Evolutionary conservation across 2,888 invertebrate genomes (phyloP).

Genomic region (Rhagophthalmus giganteus): DNA sequence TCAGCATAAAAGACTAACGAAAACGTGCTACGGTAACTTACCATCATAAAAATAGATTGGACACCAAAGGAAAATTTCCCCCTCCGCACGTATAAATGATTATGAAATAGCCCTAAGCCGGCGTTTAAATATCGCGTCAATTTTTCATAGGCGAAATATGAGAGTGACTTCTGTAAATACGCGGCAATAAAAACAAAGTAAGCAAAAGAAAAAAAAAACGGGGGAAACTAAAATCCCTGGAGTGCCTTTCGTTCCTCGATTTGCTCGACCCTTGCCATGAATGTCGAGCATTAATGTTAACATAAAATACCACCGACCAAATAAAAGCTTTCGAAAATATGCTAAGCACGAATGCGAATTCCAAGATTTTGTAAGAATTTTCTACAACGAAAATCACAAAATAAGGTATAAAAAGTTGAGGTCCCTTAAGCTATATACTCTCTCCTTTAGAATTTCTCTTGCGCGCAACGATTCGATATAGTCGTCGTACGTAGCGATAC

Average conservation of each 20-base stretch:
- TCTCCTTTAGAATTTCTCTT: not conserved
- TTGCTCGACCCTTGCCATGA: not conserved
- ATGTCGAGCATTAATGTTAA: not conserved
- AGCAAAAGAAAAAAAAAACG: not conserved
- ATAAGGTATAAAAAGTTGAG: not conserved
- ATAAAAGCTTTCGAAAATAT: not conserved
- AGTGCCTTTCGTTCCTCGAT: not conserved
- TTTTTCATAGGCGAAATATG: no score
- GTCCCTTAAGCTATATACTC: not conserved
- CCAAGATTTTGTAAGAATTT: not conserved
- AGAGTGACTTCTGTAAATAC: not conserved
- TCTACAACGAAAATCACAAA: not conserved
- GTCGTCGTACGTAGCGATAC: no score
- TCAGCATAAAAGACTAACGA: no score
- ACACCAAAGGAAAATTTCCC: no score
- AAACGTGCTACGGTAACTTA: no score
- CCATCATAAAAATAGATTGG: no score
- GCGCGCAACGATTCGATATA: no score
- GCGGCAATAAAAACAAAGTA: not conserved
- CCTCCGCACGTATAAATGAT: no score
- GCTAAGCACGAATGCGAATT: not conserved
- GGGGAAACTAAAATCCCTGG: not conserved
- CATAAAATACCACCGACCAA: not conserved
- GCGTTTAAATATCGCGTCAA: no score
- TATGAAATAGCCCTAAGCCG: no score